phyloP scores from a whole-genome alignment of 2,888 invertebrate genomes.

The Agriopis marginaria region DNA sequence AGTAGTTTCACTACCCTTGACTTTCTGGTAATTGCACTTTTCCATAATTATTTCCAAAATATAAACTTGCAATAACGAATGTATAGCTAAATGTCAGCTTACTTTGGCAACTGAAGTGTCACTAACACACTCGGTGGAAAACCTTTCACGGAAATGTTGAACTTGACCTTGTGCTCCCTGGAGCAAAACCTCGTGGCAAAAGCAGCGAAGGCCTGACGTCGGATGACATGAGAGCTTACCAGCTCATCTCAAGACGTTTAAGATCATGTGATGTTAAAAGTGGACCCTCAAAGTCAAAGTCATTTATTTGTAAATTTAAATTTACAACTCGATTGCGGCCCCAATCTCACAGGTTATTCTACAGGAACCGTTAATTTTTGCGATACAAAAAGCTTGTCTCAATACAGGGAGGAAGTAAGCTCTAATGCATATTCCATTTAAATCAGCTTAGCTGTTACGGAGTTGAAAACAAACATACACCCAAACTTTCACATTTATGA shows the following conservation, averaged over 20 bases:
- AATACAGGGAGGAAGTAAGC: no score
- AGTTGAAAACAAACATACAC: no score
- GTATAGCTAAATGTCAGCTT: neutral
- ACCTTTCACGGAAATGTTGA: slow-evolving; percentile 5
- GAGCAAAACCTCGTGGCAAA: neutral
- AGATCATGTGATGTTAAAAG: neutral
- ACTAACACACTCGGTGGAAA: slow-evolving; percentile 4
- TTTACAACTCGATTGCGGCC: no score
- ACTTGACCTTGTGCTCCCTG: slow-evolving; percentile 13
- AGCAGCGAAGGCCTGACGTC: neutral
- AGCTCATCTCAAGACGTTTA: neutral
- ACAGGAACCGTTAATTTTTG: no score
- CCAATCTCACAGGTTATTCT: no score
- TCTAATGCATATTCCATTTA: no score
- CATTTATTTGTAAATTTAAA: no score
- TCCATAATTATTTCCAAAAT: slow-evolving; percentile 7
- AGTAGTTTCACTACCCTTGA: slow-evolving; percentile 3
- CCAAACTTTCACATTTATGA: no score
- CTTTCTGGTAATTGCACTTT: slow-evolving; percentile 25
- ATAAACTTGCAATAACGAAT: neutral
- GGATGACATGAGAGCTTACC: neutral
- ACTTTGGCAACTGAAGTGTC: neutral
- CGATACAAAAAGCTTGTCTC: no score
- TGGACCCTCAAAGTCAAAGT: no score
- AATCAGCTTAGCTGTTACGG: no score